Base-by-base conservation (phyloP, 64 coral and sea anemone species). In the Exaiptasia diaphana region DNA sequence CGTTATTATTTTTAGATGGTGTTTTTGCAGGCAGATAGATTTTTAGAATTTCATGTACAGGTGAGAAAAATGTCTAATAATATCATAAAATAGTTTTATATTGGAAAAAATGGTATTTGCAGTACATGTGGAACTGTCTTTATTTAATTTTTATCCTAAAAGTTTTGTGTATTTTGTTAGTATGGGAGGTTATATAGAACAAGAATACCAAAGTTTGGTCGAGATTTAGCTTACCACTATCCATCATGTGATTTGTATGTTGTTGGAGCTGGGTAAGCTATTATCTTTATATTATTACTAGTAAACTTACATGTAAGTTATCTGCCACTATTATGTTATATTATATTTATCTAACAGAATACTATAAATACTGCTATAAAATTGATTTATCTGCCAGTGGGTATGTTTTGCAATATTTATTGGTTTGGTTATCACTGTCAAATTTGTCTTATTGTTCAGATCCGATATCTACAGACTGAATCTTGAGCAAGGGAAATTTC, bases 41-140 rank as follows among this genome's bases (percentile, higher is more conserved):
- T 83, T 91, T 78, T 97, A 31, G 93, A 97, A 59, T 92, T 97
- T 79, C 93, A 97, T 88, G 93, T 88, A 60, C 93, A 97, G 84
- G 93, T 97, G 92, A 28, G 33, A 31, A 5, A 1, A 68, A 24
- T 6, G 9, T 17, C n/a, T 4, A 68, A 68, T 68, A 6, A 8
- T 68, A n/a, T n/a, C n/a, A n/a, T n/a, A n/a, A n/a, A n/a, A n/a
- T n/a, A n/a, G n/a, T n/a, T n/a, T n/a, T n/a, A n/a, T n/a, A n/a
- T n/a, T n/a, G n/a, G n/a, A n/a, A n/a, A n/a, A n/a, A n/a, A n/a
- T n/a, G n/a, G n/a, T n/a, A n/a, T n/a, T n/a, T n/a, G n/a, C n/a
- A n/a, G n/a, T n/a, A n/a, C n/a, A n/a, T n/a, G n/a, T n/a, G n/a
- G n/a, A n/a, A n/a, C n/a, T n/a, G n/a, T n/a, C n/a, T n/a, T n/a